Percentiles rank a stretch among this genome's conserved stretches.
phyloP scores from a whole-genome alignment of 2,113 vertebrate genomes.

The Cathartes aura region DNA sequence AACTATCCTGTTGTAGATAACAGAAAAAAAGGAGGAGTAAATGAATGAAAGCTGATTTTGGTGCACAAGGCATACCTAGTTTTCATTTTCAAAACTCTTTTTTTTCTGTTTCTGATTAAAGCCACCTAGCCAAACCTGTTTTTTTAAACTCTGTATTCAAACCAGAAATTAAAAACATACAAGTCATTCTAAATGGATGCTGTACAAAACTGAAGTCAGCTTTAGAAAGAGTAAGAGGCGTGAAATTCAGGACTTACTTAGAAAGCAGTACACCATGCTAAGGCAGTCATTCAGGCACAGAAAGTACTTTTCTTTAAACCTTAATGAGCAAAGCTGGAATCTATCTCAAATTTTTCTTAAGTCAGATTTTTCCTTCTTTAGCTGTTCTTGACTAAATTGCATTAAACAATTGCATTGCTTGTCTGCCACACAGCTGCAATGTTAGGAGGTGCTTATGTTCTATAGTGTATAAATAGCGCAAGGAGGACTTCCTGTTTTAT shows the following conservation, averaged over 20 bases:
- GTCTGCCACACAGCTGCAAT: neutral
- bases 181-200: neutral
- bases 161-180: slow-evolving; percentile 10
- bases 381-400: neutral
- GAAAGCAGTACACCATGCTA: neutral
- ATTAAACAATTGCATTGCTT: neutral
- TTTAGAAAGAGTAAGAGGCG: neutral
- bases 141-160: neutral
- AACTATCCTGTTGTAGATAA: neutral
- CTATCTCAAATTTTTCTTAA: neutral
- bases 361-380: slow-evolving; percentile 16
- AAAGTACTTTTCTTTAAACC: neutral
- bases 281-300: neutral
- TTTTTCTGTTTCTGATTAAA: slow-evolving; percentile 16
- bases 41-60: neutral
- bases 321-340: neutral
- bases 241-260: neutral
- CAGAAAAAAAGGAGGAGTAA: neutral
- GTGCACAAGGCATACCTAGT: neutral
- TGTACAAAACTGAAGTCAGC: slow-evolving; percentile 7
- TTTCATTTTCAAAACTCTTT: neutral
- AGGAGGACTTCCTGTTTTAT: neutral
- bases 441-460: neutral
- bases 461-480: neutral
- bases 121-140: neutral